A percentile compares a stretch with the other conserved stretches of the same genome.
These are phyloP conservation scores for Rosalia funebris DNA, from an alignment of 2,888 invertebrate species.

Conservation along the genomic window DNA sequence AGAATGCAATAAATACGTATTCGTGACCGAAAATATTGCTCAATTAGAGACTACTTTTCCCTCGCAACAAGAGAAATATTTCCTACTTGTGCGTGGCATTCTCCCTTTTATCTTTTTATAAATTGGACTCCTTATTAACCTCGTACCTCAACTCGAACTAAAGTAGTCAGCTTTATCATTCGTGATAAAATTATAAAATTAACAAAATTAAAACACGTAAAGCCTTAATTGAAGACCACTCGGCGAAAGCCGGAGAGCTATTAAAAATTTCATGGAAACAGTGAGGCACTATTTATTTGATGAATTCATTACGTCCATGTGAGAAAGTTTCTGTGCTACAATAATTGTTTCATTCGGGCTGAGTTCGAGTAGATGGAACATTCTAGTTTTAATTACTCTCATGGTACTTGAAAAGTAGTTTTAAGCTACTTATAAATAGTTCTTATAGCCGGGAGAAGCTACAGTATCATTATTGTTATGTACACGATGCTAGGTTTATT, in stretches of 20 bases:
- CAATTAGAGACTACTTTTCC: constrained; percentile 9
- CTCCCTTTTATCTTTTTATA: constrained; percentile 21
- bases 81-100: constrained; percentile 5
- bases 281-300: constrained; percentile 24
- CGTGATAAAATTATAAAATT: constrained; percentile 27
- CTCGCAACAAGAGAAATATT: constrained; percentile 1
- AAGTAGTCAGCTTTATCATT: constrained; percentile 25
- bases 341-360: constrained; percentile 12
- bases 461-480: no score
- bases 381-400: constrained; percentile 21
- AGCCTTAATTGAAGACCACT: constrained; percentile 35
- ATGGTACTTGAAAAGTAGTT: constrained; percentile 5
- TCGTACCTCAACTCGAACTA: constrained; percentile 18
- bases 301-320: constrained; percentile 19
- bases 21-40: constrained; percentile 10
- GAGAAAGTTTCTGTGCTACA: constrained; percentile 20
- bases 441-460: no score
- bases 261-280: constrained; percentile 35
- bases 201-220: constrained; percentile 35
- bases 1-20: background rate
- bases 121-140: constrained; percentile 27
- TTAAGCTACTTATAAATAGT: background rate
- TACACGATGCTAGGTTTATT: no score
- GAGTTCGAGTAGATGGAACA: constrained; percentile 2
- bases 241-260: constrained; percentile 17